A percentile compares a stretch with the other conserved stretches of the same genome.
phyloP scores from a whole-genome alignment of 2,888 invertebrate species.

The Oscheius myriophilus region DNA sequence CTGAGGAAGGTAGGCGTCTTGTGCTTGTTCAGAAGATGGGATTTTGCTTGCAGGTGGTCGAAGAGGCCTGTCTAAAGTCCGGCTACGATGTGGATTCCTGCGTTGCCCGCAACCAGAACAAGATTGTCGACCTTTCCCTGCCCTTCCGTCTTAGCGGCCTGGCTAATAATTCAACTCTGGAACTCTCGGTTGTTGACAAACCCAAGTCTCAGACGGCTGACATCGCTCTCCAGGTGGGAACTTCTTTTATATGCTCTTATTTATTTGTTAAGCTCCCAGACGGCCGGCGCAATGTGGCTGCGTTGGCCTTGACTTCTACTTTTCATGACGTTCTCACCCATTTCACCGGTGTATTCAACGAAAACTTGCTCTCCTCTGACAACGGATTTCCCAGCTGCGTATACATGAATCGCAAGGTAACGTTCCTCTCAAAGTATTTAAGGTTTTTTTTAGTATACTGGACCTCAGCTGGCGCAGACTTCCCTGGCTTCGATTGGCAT shows the following conservation, averaged over 20 bases:
- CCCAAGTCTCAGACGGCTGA: constrained; percentile 37
- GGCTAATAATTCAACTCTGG: constrained; percentile 88
- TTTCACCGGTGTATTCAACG: constrained; percentile 37
- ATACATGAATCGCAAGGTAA: constrained; percentile 56
- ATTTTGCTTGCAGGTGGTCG: constrained; percentile 73
- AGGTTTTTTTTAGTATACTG: constrained; percentile 39
- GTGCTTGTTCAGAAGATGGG: background rate
- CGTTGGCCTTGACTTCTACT: constrained; percentile 31
- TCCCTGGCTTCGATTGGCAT: constrained; percentile 42
- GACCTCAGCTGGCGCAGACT: constrained; percentile 35
- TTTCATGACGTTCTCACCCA: constrained; percentile 38
- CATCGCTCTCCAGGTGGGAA: constrained; percentile 52
- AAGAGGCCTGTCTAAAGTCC: constrained; percentile 84
- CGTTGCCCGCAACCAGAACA: constrained; percentile 81
- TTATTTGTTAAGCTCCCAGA: constrained; percentile 28
- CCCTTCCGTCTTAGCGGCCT: constrained; percentile 86
- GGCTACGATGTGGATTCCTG: constrained; percentile 82
- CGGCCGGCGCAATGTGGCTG: constrained; percentile 36
- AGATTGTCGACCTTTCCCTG: constrained; percentile 81
- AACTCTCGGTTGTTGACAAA: constrained; percentile 78
- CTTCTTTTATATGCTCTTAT: background rate
- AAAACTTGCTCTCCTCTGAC: constrained; percentile 34
- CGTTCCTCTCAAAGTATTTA: background rate
- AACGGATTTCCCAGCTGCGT: constrained; percentile 44
- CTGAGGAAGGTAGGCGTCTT: constrained; percentile 39